Conservation (phyloP, 2,888 invertebrate genomes). For the Augiades crinisus region DNA sequence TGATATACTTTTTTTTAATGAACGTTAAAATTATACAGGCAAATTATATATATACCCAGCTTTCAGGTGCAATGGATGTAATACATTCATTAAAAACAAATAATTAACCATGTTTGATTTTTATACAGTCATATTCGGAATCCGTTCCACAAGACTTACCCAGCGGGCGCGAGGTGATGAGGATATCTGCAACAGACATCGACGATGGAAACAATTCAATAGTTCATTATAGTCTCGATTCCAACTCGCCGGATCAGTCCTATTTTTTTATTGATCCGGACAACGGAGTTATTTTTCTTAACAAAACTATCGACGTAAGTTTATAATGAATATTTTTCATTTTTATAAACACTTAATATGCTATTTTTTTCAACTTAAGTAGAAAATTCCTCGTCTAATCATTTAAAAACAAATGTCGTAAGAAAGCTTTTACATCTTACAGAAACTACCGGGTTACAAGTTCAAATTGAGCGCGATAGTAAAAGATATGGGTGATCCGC, state of each 20-base stretch:
- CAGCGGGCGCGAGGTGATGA: conserved; percentile 88
- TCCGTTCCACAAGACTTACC: conserved; percentile 91
- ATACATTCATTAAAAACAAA: conserved; percentile 3
- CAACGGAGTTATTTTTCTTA: conserved; percentile 91
- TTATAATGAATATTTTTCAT: not conserved
- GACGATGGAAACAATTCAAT: conserved; percentile 96
- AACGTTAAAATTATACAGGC: not conserved
- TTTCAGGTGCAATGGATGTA: not conserved
- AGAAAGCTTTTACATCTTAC: conserved; percentile 36
- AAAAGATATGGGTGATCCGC: conserved; percentile 86
- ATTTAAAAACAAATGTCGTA: not conserved
- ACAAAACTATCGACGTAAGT: conserved; percentile 84
- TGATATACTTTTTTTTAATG: not conserved
- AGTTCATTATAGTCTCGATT: conserved; percentile 85
- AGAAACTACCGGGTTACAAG: conserved; percentile 84
- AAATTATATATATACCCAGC: not conserved
- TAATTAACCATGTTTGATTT: conserved; percentile 35
- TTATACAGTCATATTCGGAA: conserved; percentile 81
- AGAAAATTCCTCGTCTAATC: too few relatives aligned
- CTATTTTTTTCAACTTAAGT: too few relatives aligned
- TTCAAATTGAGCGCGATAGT: conserved; percentile 88
- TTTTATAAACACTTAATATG: not conserved
- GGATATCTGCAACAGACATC: conserved; percentile 95
- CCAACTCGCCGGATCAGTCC: conserved; percentile 73
- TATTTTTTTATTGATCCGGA: conserved; percentile 91